Base-by-base conservation (phyloP, 2,113 vertebrate genomes). In the Symphodus melops region DNA sequence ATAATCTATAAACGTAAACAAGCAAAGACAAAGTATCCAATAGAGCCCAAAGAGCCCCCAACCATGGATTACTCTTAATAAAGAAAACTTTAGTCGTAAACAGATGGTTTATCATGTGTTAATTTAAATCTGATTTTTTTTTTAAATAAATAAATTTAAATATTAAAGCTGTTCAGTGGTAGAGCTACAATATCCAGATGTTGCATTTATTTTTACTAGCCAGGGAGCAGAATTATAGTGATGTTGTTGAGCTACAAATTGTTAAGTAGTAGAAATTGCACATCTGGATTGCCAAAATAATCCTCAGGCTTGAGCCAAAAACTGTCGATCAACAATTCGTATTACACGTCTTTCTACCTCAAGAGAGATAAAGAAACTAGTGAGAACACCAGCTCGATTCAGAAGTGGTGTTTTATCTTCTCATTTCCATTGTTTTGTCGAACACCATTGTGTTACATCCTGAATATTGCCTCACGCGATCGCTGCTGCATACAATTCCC, bases 1-100 rank as follows among this genome's bases (percentile, higher is more conserved):
- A 17, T 51, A 41, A 67, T 21, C 53, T 8, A 11, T 72, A 67
- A 72, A 49, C 28, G n/a, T n/a, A 67, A 70, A 33, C 28, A 33
- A 33, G 5, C 52, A 46, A 62, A n/a, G n/a, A 63, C 49, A 14
- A 56, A 49, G 63, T 58, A 16, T 54, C 16, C 19, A 11, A 23
- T 36, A 23, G 51, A 84, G 23, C 20, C 1, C 20, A 72, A 51
- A 48, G 17, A 48, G 46, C 6, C 14, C 7, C 46, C 16, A 48
- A 7, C 16, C 14, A 17, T 48, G 46, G 14, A 68, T 59, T 59
- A 10, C n/a, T 8, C 0, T 2, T 39, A 48, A 33, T 33, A 5
- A 33, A 46, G 6, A 54, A 65, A 69, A 60, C 23, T 21, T 44
- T 9, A 65, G 41, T 17, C 16, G 37, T 20, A 44, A 68, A 53